Conservation (phyloP, 2,888 invertebrate genomes). For the Zele albiditarsus region DNA sequence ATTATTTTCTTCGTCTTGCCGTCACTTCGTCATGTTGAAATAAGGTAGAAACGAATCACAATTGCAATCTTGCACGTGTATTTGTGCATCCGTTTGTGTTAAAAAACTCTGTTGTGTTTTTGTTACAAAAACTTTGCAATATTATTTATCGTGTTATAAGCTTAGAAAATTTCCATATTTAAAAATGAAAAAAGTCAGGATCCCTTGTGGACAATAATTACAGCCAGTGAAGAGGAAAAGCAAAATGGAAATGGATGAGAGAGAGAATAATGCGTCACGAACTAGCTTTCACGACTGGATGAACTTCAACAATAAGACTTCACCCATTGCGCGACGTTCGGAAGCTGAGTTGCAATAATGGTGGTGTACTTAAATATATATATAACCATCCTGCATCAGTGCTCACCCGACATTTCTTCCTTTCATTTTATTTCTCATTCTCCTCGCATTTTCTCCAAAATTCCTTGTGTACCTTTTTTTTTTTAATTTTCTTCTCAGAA, state of each 20-base stretch:
- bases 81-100: background rate
- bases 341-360: slow-evolving; percentile 20
- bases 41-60: background rate
- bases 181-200: background rate
- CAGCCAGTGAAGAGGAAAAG: slow-evolving; percentile 3
- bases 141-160: background rate
- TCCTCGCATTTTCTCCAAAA: slow-evolving; percentile 8
- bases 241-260: slow-evolving; percentile 3
- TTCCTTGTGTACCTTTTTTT: background rate
- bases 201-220: slow-evolving; percentile 16
- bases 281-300: slow-evolving; percentile 16
- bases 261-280: slow-evolving; percentile 23
- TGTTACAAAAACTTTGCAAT: background rate
- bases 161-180: background rate
- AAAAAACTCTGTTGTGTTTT: background rate
- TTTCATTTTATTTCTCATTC: slow-evolving; percentile 8
- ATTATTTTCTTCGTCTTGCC: background rate
- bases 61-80: background rate
- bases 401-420: background rate
- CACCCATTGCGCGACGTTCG: slow-evolving; percentile 2
- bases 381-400: slow-evolving; percentile 15
- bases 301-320: slow-evolving; percentile 16
- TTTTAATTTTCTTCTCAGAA: background rate
- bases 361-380: slow-evolving; percentile 8
- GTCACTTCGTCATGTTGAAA: background rate